Evolutionary conservation across 2,797 vertebrate species (phyloP), one percentile per base, ranked within the genome.

Genomic region (Tapera naevia): DNA sequence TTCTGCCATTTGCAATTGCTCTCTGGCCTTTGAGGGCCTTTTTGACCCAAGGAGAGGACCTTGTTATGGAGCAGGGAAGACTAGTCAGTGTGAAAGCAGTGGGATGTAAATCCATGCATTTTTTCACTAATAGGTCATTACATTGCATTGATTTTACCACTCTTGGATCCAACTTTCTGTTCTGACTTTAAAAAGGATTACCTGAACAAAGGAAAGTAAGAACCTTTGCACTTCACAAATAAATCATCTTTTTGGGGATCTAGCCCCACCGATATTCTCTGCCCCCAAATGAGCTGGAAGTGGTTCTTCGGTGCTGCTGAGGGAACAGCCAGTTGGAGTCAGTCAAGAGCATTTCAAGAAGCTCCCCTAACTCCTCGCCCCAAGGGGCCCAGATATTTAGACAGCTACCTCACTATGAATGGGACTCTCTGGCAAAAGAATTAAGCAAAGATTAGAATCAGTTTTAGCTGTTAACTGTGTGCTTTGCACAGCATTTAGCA

Each of bases 371-470:
- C 80, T 96, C 54, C 70, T 88, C n/a, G 54, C 89, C 91, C 91
- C 94, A 93, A 87, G 91, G 89, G 94, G 67, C 91, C 1, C 8
- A 82, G 91, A 61, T 95, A 96, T 90, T 96, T 97, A 96, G 87
- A 94, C 95, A 96, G 94, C 94, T 96, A 94, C 87, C 70, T 95
- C 70, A 25, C 76, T 81, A 4, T 86, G 87, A 95, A 96, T 93
- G 94, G 73, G 89, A 70, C 89, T 96, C 89, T 96, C 94, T 95
- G 96, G 95, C 95, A 96, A 81, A 93, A 93, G 96, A 95, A 96
- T 96, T 95, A 96, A 97, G 95, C 82, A 92, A 90, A 96, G 96
- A 96, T 96, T 96, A 97, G 91, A 96, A 97, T 96, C 95, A 93
- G 78, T 93, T 97, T 93, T 96, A 94, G 94, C 86, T 94, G 85